phyloP scores from a whole-genome alignment of 2,888 invertebrate genomes.

The Cosmorhoe ocellata region DNA sequence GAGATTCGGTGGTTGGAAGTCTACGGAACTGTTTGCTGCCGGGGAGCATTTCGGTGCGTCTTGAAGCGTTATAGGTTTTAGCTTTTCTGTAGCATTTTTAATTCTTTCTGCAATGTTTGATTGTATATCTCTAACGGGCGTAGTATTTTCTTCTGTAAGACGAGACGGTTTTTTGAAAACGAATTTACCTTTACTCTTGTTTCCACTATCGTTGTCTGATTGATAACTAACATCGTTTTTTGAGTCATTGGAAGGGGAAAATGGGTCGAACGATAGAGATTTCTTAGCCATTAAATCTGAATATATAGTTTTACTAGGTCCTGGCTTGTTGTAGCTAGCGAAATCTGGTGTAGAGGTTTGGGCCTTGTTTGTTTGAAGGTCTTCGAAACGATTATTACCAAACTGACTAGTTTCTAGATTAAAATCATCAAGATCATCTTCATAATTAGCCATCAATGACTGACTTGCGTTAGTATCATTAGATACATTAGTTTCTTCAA shows the following conservation, averaged over 20 bases:
- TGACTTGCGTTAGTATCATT: conserved; percentile 39
- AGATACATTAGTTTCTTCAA: conserved; percentile 14
- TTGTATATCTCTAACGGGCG: conserved; percentile 51
- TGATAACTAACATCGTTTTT: conserved; percentile 41
- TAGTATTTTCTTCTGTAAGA: conserved; percentile 47
- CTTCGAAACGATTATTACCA: conserved; percentile 31
- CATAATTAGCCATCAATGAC: conserved; percentile 40
- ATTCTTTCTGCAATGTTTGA: conserved; percentile 67
- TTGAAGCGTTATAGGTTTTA: conserved; percentile 57
- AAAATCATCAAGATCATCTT: conserved; percentile 54
- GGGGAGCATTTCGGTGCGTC: conserved; percentile 48
- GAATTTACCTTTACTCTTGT: conserved; percentile 67
- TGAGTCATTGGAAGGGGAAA: conserved; percentile 49
- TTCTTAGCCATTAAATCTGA: conserved; percentile 54
- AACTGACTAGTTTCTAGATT: conserved; percentile 46
- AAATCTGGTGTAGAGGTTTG: conserved; percentile 60
- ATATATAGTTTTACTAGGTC: conserved; percentile 51
- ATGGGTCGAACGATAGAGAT: conserved; percentile 54
- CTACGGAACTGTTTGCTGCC: conserved; percentile 63
- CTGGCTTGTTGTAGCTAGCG: conserved; percentile 42
- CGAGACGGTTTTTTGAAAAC: conserved; percentile 71
- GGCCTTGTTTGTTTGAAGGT: conserved; percentile 1
- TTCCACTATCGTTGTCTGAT: conserved; percentile 45
- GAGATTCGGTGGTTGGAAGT: conserved; percentile 65
- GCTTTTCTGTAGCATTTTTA: conserved; percentile 56